Conservation (phyloP, 1,140 invertebrate species). For the Penaeus japonicus region DNA sequence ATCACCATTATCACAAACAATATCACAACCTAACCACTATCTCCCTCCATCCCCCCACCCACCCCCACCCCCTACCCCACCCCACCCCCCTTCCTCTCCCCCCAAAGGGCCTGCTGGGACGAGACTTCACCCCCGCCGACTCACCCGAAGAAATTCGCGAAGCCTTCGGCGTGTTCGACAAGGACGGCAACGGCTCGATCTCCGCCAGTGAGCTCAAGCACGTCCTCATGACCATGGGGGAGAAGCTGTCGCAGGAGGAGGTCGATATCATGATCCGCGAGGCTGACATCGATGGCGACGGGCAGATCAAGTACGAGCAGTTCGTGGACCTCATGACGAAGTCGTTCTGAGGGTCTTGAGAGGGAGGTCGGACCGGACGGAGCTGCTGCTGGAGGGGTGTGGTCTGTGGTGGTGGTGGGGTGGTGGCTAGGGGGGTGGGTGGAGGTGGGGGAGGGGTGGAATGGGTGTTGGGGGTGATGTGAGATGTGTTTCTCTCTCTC, state of each 20-base stretch:
- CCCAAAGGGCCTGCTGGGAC: conserved; percentile 15
- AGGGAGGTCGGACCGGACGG: not conserved
- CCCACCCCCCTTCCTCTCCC: no score
- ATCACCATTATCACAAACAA: no score
- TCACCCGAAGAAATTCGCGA: conserved; percentile 70
- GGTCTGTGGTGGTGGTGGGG: no score
- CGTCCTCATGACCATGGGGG: conserved; percentile 59
- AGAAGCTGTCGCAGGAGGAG: conserved; percentile 58
- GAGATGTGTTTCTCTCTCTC: no score
- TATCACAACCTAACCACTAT: no score
- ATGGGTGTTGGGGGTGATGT: no score
- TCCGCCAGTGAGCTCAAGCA: conserved; percentile 58
- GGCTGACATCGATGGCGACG: conserved; percentile 98
- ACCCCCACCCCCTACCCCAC: no score
- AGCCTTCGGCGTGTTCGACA: conserved; percentile 70
- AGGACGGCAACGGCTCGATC: conserved; percentile 66
- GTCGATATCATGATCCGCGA: conserved; percentile 95
- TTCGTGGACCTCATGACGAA: conserved; percentile 58
- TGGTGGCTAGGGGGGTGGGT: no score
- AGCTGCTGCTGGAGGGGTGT: not conserved
- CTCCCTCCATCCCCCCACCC: not conserved
- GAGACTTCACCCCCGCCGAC: conserved; percentile 45
- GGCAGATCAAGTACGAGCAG: conserved; percentile 95
- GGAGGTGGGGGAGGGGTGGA: no score
- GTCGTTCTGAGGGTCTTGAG: not conserved